Conservation (phyloP, 1,140 invertebrate genomes). For the Thaumetopoea pityocampa region DNA sequence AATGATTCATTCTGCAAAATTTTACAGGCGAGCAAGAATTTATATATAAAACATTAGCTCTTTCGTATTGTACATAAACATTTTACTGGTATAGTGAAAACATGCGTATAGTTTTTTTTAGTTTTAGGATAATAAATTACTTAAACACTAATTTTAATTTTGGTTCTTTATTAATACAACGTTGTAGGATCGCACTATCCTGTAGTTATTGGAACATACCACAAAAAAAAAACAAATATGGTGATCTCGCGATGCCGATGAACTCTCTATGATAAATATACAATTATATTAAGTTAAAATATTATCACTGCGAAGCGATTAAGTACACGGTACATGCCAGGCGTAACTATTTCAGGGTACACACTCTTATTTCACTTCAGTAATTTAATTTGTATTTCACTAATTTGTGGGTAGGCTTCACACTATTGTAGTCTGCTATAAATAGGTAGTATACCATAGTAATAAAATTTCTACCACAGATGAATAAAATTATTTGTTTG, state of each 20-base stretch:
- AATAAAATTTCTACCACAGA: no score
- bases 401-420: slow-evolving; percentile 7
- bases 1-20: slow-evolving; percentile 76
- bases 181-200: slow-evolving; percentile 71
- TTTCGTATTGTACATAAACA: slow-evolving; percentile 75
- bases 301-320: slow-evolving; percentile 56
- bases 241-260: slow-evolving; percentile 69
- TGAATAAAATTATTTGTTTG: no score
- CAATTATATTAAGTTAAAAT: slow-evolving; percentile 59
- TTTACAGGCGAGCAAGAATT: slow-evolving; percentile 77
- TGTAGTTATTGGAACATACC: slow-evolving; percentile 67
- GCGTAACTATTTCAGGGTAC: slow-evolving; percentile 40
- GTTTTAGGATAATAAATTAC: slow-evolving; percentile 77
- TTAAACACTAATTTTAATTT: slow-evolving; percentile 76
- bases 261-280: slow-evolving; percentile 71
- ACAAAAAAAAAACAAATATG: slow-evolving; percentile 66
- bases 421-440: neutral
- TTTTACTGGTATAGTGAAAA: slow-evolving; percentile 76
- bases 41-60: slow-evolving; percentile 77
- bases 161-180: slow-evolving; percentile 77
- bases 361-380: slow-evolving; percentile 51
- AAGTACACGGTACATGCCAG: slow-evolving; percentile 63
- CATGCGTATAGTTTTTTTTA: slow-evolving; percentile 75
- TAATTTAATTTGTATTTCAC: slow-evolving; percentile 12
- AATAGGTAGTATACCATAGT: neutral